Base-by-base conservation (phyloP, 2,888 invertebrate species). In the Yponomeuta plumbellus region DNA sequence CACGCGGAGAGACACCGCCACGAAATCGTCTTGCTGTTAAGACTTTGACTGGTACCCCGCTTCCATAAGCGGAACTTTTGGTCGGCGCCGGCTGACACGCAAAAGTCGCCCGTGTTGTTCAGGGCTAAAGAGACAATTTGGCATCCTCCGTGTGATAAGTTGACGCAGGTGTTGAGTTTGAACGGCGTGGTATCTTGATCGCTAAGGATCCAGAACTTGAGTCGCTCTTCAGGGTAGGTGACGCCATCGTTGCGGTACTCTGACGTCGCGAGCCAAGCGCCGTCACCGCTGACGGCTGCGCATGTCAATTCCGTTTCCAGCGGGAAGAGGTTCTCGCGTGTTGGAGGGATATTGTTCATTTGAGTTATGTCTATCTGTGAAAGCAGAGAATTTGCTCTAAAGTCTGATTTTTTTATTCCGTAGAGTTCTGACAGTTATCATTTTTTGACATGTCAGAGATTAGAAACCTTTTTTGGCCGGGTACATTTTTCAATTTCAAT, bases 301-400 rank as follows among this genome's bases (percentile, higher is more conserved):
- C 88, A 89, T 0, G 86, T 85, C 11, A 91, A 84, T 73, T 92
- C 91, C 0, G 84, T 88, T 70, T 92, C 89, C 64, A 87, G 67
- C 0, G 92, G 92, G 4, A 90, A 67, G 1, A 91, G 77, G 67
- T 92, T 88, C 70, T 81, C 77, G 69, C 89, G 78, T 58, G 85
- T 85, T 4, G 89, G 78, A 61, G 89, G 88, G 64, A 90, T 76
- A 62, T 75, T 83, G 71, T 92, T 92, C 73, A 80, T 79, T 73
- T 81, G 79, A 61, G 92, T 92, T 73, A 92, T 86, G 68, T 92
- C 92, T 69, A 91, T 77, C 92, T 92, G 80, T 23, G 80, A 81
- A 66, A 56, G 59, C 70, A 40, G 21, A 39, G 13, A 67, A 34
- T 34, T 34, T 26, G 26, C 26, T 34, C 34, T 34, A 34, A 5